These are phyloP conservation scores for Neomorphus geoffroyi DNA, from an alignment of 2,797 vertebrate genomes.

Conservation along the genomic window DNA sequence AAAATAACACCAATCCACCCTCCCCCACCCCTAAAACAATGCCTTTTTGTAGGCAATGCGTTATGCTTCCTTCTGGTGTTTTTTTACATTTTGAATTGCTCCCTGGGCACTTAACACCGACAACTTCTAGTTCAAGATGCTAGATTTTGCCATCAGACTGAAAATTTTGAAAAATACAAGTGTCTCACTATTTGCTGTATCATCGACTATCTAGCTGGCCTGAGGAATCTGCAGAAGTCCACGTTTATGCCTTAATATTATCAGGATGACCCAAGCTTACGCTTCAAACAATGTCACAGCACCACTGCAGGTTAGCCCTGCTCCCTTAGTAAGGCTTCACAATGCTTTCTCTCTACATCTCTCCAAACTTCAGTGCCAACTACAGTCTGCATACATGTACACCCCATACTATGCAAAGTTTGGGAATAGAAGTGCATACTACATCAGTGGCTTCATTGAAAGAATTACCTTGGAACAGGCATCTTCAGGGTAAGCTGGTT, in stretches of 20 bases:
- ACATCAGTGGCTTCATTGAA: neutral
- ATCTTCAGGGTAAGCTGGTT: slow-evolving; percentile 82
- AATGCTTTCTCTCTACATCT: neutral
- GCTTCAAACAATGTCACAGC: neutral
- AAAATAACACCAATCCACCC: neutral
- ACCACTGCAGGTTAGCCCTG: neutral
- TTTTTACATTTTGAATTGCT: neutral
- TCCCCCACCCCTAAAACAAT: neutral
- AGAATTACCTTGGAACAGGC: slow-evolving; percentile 92
- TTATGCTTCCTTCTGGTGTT: neutral
- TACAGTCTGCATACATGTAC: neutral
- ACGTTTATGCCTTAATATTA: neutral
- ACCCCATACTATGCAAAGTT: neutral
- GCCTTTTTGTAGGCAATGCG: neutral
- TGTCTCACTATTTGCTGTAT: neutral
- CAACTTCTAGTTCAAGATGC: neutral
- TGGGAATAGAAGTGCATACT: neutral
- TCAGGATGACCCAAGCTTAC: neutral
- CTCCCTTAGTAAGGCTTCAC: neutral
- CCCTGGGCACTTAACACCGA: neutral
- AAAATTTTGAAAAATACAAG: neutral
- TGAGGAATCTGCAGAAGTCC: neutral
- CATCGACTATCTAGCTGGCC: neutral
- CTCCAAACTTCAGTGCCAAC: neutral
- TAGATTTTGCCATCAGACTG: neutral